Evolutionary conservation across 2,113 vertebrate genomes (phyloP), one percentile per base, ranked within the genome.

Genomic region (Pluvianellus socialis): DNA sequence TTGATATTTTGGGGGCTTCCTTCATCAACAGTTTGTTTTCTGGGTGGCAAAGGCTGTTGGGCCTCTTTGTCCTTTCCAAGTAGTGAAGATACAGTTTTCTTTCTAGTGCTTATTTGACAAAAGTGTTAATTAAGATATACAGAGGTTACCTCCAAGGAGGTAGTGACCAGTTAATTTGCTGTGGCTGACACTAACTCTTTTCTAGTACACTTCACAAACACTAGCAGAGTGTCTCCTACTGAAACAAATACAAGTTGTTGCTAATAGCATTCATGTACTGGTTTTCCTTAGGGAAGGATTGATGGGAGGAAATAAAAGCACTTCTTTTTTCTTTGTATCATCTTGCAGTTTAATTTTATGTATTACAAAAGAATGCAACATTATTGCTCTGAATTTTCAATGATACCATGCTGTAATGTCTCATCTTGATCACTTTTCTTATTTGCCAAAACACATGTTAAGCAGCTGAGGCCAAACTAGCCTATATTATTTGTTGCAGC

Each of bases 401-500:
- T 79, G 8, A n/a, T 76, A 21, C 33, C 0, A 0, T 90, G 18
- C 27, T 70, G 17, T 38, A 30, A 40, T 26, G 27, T 44, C 44
- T 86, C 59, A 8, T 53, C n/a, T 49, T 58, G 52, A 85, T 73
- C 32, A 2, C 50, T 81, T 70, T 17, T 67, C 45, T 75, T 56
- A 63, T 40, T 81, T 67, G 73, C 65, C 59, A 59, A 73, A 40
- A 21, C 44, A 42, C 9, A 4, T 86, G 74, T 83, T 45, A 71
- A 89, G 62, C 53, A 67, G 52, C 79, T 74, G 75, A 85, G 33
- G 72, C 74, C 59, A 83, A 86, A 58, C 79, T 94, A 92, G 94
- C 55, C 53, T 79, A 2, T 84, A 7, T 52, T 40, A 77, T 96
- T 92, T 96, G 56, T 97, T 95, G 49, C 98, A 99, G 99, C 99